phyloP scores from a whole-genome alignment of 37 sponge, comb jelly and placozoan species.

The Ianthella basta region DNA sequence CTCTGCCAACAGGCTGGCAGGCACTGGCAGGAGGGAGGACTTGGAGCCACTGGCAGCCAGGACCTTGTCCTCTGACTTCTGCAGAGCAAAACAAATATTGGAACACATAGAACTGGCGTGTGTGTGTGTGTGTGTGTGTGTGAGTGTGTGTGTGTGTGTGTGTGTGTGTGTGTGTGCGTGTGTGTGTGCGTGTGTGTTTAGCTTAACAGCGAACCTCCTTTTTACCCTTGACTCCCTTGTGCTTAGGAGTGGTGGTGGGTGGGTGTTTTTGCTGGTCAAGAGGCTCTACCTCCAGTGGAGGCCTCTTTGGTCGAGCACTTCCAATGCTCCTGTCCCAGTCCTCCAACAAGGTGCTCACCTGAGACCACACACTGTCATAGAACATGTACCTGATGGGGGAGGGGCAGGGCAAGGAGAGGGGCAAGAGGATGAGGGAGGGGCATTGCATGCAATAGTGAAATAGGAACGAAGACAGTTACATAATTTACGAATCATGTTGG shows the following conservation, averaged over 20 bases:
- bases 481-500: too few relatives aligned
- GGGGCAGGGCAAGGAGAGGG: background rate
- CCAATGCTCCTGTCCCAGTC: constrained; percentile 84
- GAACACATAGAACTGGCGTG: too few relatives aligned
- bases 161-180: too few relatives aligned
- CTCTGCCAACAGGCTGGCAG: background rate
- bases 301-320: constrained; percentile 4
- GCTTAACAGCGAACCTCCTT: constrained; percentile 29
- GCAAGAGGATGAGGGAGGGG: background rate
- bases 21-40: constrained; percentile 22
- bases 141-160: too few relatives aligned
- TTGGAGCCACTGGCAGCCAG: constrained; percentile 17
- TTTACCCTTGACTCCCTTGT: constrained; percentile 24
- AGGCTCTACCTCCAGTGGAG: background rate
- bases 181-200: background rate
- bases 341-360: constrained; percentile 53
- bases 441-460: background rate
- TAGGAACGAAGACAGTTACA: background rate
- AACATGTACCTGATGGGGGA: constrained; percentile 35
- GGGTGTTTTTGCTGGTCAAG: background rate
- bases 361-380: constrained; percentile 37
- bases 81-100: too few relatives aligned
- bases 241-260: constrained; percentile 27
- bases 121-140: background rate
- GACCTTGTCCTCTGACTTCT: background rate